These are phyloP conservation scores for Drosophila rhopaloa DNA, from an alignment of 1,140 invertebrate genomes.

Conservation along the genomic window DNA sequence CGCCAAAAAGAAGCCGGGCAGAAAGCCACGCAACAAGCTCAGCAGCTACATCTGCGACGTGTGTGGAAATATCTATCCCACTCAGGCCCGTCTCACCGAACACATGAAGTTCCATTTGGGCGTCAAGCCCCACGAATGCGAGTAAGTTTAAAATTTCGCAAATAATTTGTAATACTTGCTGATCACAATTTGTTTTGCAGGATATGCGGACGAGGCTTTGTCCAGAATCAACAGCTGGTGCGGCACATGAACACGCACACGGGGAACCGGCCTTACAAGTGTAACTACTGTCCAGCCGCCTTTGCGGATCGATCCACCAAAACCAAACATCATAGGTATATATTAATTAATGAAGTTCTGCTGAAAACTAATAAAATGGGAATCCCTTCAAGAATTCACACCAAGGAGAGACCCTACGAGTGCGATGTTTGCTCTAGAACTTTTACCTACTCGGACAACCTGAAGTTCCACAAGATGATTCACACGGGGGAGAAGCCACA, in stretches of 20 bases:
- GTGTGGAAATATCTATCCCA: constrained; percentile 78
- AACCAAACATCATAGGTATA: constrained; percentile 86
- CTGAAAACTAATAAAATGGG: not conserved
- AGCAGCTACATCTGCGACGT: constrained; percentile 76
- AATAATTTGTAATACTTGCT: not conserved
- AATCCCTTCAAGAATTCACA: constrained; percentile 86
- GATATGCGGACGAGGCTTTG: constrained; percentile 77
- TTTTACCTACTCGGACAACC: constrained; percentile 88
- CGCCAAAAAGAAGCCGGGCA: constrained; percentile 50
- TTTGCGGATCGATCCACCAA: constrained; percentile 88
- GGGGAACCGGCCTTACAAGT: constrained; percentile 87
- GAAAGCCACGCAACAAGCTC: constrained; percentile 56
- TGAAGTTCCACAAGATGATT: constrained; percentile 86
- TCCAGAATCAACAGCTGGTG: constrained; percentile 75
- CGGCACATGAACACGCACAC: constrained; percentile 83
- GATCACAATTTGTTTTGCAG: constrained; percentile 18
- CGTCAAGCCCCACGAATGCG: constrained; percentile 78
- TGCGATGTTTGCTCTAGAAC: constrained; percentile 89
- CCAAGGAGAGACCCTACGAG: constrained; percentile 90
- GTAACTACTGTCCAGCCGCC: constrained; percentile 88
- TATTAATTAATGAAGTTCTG: not conserved
- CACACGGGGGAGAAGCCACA: constrained; percentile 74
- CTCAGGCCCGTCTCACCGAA: constrained; percentile 71
- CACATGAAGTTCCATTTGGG: constrained; percentile 81
- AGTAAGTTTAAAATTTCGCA: constrained; percentile 39